A percentile compares a stretch with the other conserved stretches of the same genome.
These are phyloP conservation scores for Eristalis tenax DNA, from an alignment of 2,888 invertebrate genomes.

Conservation along the genomic window DNA sequence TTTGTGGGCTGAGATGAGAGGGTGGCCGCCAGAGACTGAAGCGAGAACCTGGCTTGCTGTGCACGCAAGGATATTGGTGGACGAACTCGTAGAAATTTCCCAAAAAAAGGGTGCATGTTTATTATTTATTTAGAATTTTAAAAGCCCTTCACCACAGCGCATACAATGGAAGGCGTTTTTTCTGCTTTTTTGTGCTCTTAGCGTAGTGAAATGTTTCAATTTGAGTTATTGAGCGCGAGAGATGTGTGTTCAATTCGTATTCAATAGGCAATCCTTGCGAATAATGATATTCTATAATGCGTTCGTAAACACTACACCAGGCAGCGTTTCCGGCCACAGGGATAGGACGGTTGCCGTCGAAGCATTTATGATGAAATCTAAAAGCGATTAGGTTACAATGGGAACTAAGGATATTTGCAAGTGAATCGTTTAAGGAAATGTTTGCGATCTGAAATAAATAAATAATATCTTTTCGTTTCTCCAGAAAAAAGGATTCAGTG, in stretches of 20 bases:
- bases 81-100: constrained; percentile 47
- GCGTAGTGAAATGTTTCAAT: constrained; percentile 58
- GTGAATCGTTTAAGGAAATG: constrained; percentile 22
- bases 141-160: constrained; percentile 43
- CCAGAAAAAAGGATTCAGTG: neutral
- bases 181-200: neutral
- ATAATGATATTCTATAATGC: constrained; percentile 63
- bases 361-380: constrained; percentile 49
- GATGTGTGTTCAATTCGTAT: constrained; percentile 31
- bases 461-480: neutral
- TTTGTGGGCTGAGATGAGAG: neutral
- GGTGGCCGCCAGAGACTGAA: neutral
- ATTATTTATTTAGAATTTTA: constrained; percentile 72
- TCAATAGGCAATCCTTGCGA: constrained; percentile 57
- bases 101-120: constrained; percentile 65
- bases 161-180: constrained; percentile 29
- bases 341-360: constrained; percentile 12
- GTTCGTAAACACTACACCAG: constrained; percentile 39
- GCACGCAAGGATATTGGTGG: constrained; percentile 12
- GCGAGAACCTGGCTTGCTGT: neutral
- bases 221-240: constrained; percentile 22
- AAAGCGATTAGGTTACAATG: constrained; percentile 62
- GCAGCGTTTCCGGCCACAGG: constrained; percentile 35
- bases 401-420: constrained; percentile 18
- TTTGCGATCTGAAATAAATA: constrained; percentile 11